Percentiles rank a stretch among this genome's conserved stretches.
These are phyloP conservation scores for Conchocele bisecta DNA, from an alignment of 2,888 invertebrate species.

Conservation along the genomic window DNA sequence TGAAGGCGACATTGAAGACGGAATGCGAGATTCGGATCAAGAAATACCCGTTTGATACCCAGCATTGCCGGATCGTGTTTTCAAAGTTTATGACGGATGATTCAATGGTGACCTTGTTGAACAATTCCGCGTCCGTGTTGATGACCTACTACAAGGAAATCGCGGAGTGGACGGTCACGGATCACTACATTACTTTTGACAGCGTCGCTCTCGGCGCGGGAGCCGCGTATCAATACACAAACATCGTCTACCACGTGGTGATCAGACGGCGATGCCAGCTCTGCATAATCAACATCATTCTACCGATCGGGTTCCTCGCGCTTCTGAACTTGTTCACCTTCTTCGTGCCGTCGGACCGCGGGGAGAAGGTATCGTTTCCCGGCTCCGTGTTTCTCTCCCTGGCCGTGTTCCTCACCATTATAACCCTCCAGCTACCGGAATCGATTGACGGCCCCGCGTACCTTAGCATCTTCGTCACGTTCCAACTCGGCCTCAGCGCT, in stretches of 20 bases:
- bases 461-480: slow-evolving; percentile 31
- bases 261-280: slow-evolving; percentile 13
- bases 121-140: background rate
- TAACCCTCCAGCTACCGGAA: slow-evolving; percentile 30
- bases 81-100: slow-evolving; percentile 9
- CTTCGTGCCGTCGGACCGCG: slow-evolving; percentile 35
- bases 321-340: slow-evolving; percentile 25
- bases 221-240: slow-evolving; percentile 8
- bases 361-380: slow-evolving; percentile 34
- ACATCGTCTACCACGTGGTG: slow-evolving; percentile 4
- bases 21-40: slow-evolving; percentile 28
- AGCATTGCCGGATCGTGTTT: slow-evolving; percentile 16
- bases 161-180: slow-evolving; percentile 31
- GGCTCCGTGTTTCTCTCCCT: slow-evolving; percentile 34
- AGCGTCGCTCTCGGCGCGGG: background rate
- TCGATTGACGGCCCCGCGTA: slow-evolving; percentile 35
- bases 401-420: too few species aligned
- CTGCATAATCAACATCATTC: slow-evolving; percentile 23
- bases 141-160: background rate
- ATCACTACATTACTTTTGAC: background rate
- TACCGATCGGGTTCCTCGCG: slow-evolving; percentile 30
- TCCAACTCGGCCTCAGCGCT: slow-evolving; percentile 15
- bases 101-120: background rate
- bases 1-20: slow-evolving; percentile 18
- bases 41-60: slow-evolving; percentile 32